Conservation (phyloP, 2,113 vertebrate genomes). For the Stomatorhinus ivindoensis region DNA sequence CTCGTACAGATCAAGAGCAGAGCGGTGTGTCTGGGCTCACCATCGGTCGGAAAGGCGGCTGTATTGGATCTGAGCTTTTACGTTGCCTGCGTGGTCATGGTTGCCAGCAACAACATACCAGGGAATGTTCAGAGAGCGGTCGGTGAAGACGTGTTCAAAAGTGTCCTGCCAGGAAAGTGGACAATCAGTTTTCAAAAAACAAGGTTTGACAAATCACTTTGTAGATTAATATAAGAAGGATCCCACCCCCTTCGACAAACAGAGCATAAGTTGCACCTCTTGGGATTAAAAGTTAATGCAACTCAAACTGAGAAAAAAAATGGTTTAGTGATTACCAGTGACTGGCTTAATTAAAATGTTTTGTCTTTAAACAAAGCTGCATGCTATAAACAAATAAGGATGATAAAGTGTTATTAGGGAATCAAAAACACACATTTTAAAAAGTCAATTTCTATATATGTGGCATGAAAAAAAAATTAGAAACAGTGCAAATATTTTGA, state of each 20-base stretch:
- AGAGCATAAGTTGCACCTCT: neutral
- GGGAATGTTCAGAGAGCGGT: conserved; percentile 65
- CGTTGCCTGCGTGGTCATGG: conserved; percentile 80
- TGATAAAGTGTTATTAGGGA: neutral
- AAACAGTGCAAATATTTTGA: neutral
- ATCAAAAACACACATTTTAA: neutral
- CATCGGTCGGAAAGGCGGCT: conserved; percentile 68
- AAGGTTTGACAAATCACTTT: neutral
- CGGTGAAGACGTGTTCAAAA: conserved; percentile 73
- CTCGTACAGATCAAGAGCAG: neutral
- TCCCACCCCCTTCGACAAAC: neutral
- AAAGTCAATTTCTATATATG: neutral
- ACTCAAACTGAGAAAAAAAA: neutral
- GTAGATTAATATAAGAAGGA: neutral
- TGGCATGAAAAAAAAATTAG: neutral
- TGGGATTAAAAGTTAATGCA: neutral
- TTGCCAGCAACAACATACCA: conserved; percentile 88
- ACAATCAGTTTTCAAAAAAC: neutral
- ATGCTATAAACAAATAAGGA: neutral
- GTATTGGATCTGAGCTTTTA: conserved; percentile 82
- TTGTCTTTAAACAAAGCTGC: neutral
- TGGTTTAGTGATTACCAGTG: neutral
- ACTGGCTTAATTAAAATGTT: neutral
- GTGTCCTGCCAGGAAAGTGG: conserved; percentile 60
- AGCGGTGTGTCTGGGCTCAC: conserved; percentile 45